phyloP scores from a whole-genome alignment of 2,888 invertebrate genomes.

The Chrysina gloriosa region DNA sequence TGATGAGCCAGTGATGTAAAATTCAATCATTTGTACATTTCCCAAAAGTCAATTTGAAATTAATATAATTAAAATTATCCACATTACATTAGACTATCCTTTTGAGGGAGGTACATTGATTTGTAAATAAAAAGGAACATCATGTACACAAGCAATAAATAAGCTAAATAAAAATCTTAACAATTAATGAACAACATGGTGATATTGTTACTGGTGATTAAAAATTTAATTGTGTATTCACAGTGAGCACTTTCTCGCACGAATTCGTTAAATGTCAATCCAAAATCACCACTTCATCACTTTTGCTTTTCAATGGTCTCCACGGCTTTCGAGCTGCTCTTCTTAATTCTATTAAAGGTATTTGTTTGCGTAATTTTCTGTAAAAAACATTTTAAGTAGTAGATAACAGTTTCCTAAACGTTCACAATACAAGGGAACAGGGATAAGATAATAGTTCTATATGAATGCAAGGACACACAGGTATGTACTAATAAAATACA shows the following conservation, averaged over 20 bases:
- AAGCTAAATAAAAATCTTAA: slow-evolving; percentile 40
- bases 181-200: slow-evolving; percentile 41
- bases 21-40: slow-evolving; percentile 36
- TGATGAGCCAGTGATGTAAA: slow-evolving; percentile 39
- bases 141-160: slow-evolving; percentile 42
- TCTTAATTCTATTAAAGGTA: slow-evolving; percentile 82
- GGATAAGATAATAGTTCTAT: slow-evolving; percentile 10
- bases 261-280: slow-evolving; percentile 65
- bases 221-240: slow-evolving; percentile 48
- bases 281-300: slow-evolving; percentile 74
- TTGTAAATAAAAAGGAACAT: slow-evolving; percentile 40
- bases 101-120: slow-evolving; percentile 28
- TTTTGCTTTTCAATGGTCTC: slow-evolving; percentile 70
- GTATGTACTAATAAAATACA: too few species aligned
- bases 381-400: slow-evolving; percentile 53
- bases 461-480: too few species aligned
- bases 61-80: slow-evolving; percentile 28
- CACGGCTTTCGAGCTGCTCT: slow-evolving; percentile 89
- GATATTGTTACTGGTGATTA: slow-evolving; percentile 57
- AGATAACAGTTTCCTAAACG: too few species aligned
- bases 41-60: slow-evolving; percentile 31
- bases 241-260: slow-evolving; percentile 58
- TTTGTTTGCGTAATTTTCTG: slow-evolving; percentile 86
- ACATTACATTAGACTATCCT: slow-evolving; percentile 2
- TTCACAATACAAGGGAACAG: neutral